These are phyloP conservation scores for Balanococcus diminutus DNA, from an alignment of 2,888 invertebrate genomes.

Conservation along the genomic window DNA sequence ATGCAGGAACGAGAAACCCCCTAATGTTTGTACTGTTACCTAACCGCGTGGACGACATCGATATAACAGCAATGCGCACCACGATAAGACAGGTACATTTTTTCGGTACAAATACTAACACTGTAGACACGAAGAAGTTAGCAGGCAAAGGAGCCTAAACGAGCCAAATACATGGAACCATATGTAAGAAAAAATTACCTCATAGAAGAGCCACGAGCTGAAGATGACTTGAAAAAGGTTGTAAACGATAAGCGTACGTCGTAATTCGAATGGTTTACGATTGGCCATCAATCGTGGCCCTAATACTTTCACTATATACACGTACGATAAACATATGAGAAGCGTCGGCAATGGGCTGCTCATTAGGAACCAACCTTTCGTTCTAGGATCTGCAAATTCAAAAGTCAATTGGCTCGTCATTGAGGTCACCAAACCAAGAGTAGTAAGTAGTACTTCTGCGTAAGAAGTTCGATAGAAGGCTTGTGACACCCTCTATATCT, in stretches of 20 bases:
- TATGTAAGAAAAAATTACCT: slow-evolving; percentile 64
- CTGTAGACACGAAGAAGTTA: background rate
- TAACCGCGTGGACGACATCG: background rate
- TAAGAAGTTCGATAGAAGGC: too few relatives aligned
- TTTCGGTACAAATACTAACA: too few relatives aligned
- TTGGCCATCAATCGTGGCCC: slow-evolving; percentile 86
- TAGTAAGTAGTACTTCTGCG: too few relatives aligned
- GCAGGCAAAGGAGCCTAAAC: background rate
- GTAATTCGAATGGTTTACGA: slow-evolving; percentile 80
- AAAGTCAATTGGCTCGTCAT: background rate
- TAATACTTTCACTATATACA: slow-evolving; percentile 83
- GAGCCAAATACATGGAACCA: background rate
- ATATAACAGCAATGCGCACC: background rate
- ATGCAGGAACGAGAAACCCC: background rate
- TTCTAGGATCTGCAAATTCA: slow-evolving; percentile 76
- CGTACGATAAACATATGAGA: slow-evolving; percentile 85
- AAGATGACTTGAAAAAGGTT: slow-evolving; percentile 83
- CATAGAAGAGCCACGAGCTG: slow-evolving; percentile 75
- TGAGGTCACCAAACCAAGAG: background rate
- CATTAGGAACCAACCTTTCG: slow-evolving; percentile 92
- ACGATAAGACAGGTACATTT: background rate
- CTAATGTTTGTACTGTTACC: background rate
- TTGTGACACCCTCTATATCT: background rate
- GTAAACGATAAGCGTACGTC: slow-evolving; percentile 77
- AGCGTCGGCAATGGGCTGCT: slow-evolving; percentile 91